Evolutionary conservation across 2,797 vertebrate genomes (phyloP).

Genomic region (Pseudochirops corinnae): DNA sequence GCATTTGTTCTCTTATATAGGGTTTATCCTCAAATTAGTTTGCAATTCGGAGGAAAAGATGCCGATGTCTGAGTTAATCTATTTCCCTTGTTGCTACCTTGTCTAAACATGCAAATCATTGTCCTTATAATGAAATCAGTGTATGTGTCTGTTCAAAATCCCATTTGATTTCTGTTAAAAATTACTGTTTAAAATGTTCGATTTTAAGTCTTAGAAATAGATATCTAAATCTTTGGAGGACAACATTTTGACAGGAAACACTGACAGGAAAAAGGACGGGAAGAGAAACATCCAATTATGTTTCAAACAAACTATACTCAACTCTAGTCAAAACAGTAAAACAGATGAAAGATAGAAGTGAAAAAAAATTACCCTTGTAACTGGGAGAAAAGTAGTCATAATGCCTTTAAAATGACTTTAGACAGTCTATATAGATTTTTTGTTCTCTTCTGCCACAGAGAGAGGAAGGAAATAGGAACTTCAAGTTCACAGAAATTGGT

Average conservation of each 20-base stretch:
- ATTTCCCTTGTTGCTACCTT: constrained; percentile 17
- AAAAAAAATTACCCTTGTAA: background rate
- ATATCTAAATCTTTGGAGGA: constrained; percentile 38
- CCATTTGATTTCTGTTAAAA: constrained; percentile 18
- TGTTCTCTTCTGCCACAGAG: background rate
- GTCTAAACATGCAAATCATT: constrained; percentile 30
- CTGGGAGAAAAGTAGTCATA: background rate
- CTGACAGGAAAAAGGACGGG: background rate
- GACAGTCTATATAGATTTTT: background rate
- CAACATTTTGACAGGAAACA: background rate
- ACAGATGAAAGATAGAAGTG: background rate
- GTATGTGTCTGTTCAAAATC: constrained; percentile 34
- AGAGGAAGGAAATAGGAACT: background rate
- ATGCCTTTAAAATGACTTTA: background rate
- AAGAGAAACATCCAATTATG: background rate
- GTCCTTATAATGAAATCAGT: constrained; percentile 18
- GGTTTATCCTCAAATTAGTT: background rate
- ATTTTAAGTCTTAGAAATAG: background rate
- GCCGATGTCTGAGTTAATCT: background rate
- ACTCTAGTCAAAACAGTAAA: background rate
- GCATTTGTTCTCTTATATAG: background rate
- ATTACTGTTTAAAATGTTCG: constrained; percentile 14
- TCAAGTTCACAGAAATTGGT: background rate
- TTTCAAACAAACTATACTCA: constrained; percentile 1
- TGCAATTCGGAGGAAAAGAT: background rate